Evolutionary conservation across 1,140 invertebrate genomes (phyloP).

Genomic region (Drosophila obscura): DNA sequence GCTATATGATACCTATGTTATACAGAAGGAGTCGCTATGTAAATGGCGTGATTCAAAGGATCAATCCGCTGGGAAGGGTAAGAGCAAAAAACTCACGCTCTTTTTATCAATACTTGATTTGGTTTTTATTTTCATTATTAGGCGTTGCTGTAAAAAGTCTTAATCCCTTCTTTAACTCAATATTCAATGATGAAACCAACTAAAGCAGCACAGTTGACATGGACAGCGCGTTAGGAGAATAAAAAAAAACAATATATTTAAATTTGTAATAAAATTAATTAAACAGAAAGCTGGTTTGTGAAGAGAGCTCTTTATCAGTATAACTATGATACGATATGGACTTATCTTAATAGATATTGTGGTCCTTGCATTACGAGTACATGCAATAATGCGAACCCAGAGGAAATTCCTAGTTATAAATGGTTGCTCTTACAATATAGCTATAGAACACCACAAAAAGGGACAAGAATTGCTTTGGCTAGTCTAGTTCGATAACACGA

Average conservation of each 20-base stretch:
- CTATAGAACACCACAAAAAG: too few relatives aligned
- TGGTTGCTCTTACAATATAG: slow-evolving; percentile 2
- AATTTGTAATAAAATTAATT: slow-evolving; percentile 50
- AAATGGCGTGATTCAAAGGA: slow-evolving; percentile 83
- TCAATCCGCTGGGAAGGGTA: slow-evolving; percentile 82
- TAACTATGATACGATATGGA: slow-evolving; percentile 44
- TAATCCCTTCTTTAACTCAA: slow-evolving; percentile 76
- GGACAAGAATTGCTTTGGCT: too few relatives aligned
- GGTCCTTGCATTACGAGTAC: slow-evolving; percentile 28
- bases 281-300: slow-evolving; percentile 26
- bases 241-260: slow-evolving; percentile 44
- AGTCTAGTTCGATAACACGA: too few relatives aligned
- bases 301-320: slow-evolving; percentile 47
- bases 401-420: slow-evolving; percentile 34
- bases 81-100: not conserved
- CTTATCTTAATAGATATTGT: slow-evolving; percentile 26
- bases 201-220: slow-evolving; percentile 42
- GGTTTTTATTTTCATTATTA: slow-evolving; percentile 24
- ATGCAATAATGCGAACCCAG: slow-evolving; percentile 49
- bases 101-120: not conserved
- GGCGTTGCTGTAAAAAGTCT: slow-evolving; percentile 81
- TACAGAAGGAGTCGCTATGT: slow-evolving; percentile 75
- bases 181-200: slow-evolving; percentile 75
- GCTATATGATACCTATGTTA: slow-evolving; percentile 73
- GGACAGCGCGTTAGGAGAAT: slow-evolving; percentile 14